phyloP scores from a whole-genome alignment of 2,113 vertebrate species.

The Thunnus maccoyii region DNA sequence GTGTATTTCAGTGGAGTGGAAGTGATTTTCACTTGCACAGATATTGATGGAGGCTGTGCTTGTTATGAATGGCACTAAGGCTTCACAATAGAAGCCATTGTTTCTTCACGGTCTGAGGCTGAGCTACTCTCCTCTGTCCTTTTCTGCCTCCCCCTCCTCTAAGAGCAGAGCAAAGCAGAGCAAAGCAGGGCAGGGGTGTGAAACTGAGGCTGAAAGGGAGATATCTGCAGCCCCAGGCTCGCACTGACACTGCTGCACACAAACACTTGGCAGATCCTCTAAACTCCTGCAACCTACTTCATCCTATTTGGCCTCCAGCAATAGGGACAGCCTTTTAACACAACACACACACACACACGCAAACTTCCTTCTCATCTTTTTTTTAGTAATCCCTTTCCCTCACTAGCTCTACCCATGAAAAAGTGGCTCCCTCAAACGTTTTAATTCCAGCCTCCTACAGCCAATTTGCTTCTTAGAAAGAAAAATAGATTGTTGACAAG shows the following conservation, averaged over 20 bases:
- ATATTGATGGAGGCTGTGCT: slow-evolving; percentile 48
- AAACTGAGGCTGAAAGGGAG: slow-evolving; percentile 80
- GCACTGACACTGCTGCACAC: slow-evolving; percentile 33
- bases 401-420: too few relatives aligned
- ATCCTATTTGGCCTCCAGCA: slow-evolving; percentile 29
- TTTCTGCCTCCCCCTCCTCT: slow-evolving; percentile 20
- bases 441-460: too few relatives aligned
- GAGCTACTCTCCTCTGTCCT: slow-evolving; percentile 25
- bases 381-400: too few relatives aligned
- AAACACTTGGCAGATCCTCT: slow-evolving; percentile 33
- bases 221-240: slow-evolving; percentile 81
- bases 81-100: slow-evolving; percentile 85
- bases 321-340: neutral
- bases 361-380: too few relatives aligned
- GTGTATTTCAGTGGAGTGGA: slow-evolving; percentile 4
- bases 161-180: neutral
- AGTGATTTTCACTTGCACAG: slow-evolving; percentile 40
- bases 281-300: slow-evolving; percentile 8
- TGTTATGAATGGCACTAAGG: slow-evolving; percentile 64
- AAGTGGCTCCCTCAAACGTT: too few relatives aligned
- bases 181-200: slow-evolving; percentile 25
- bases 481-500: too few relatives aligned
- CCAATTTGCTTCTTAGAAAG: too few relatives aligned
- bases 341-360: neutral
- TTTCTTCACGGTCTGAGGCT: slow-evolving; percentile 53